These are phyloP conservation scores for Sigmodon hispidus DNA, from an alignment of 2,113 vertebrate species.

Conservation along the genomic window DNA sequence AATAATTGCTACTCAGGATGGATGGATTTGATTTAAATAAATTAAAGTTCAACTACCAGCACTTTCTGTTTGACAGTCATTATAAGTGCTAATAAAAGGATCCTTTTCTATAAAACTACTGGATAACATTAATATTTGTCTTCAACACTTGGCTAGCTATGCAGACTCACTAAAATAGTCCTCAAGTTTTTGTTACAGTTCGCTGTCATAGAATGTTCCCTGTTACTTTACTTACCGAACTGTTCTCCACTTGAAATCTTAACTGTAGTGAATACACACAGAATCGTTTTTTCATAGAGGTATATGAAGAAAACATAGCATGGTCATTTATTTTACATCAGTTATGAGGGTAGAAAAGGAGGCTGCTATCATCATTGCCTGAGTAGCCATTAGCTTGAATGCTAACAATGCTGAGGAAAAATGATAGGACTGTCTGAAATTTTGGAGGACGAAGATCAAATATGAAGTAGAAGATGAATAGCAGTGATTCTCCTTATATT, in stretches of 20 bases:
- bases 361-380: not conserved
- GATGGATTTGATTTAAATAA: conserved; percentile 18
- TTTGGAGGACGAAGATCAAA: not conserved
- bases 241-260: not conserved
- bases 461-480: conserved; percentile 27
- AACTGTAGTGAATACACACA: conserved; percentile 4
- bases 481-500: not conserved
- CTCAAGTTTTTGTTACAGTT: conserved; percentile 31
- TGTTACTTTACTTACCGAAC: conserved; percentile 13
- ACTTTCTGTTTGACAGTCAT: conserved; percentile 9
- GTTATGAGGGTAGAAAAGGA: not conserved
- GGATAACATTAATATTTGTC: not conserved
- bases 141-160: conserved; percentile 22
- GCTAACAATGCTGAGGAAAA: not conserved
- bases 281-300: conserved; percentile 44
- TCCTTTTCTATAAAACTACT: conserved; percentile 23
- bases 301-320: not conserved
- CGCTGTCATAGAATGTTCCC: conserved; percentile 13
- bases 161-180: conserved; percentile 54
- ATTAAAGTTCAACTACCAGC: conserved; percentile 43
- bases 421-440: not conserved
- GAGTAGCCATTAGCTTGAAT: not conserved
- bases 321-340: not conserved
- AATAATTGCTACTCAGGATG: not conserved
- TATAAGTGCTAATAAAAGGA: not conserved